Evolutionary conservation across 2,888 invertebrate genomes (phyloP).

Genomic region (Tetramorium bicarinatum): DNA sequence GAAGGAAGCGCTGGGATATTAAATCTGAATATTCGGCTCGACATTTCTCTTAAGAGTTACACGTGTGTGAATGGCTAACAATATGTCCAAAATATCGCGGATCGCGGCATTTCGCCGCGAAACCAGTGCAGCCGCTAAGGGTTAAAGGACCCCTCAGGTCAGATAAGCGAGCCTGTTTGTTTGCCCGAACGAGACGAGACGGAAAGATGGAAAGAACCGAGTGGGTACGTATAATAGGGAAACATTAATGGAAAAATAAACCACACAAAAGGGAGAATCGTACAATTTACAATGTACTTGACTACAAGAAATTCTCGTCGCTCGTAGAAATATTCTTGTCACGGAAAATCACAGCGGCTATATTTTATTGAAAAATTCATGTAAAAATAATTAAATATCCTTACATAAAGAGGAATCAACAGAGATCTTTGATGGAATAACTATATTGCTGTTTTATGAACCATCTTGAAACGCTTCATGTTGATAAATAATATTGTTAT

Average conservation of each 20-base stretch:
- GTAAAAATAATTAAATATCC: slow-evolving; percentile 9
- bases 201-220: slow-evolving; percentile 35
- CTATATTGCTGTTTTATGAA: not conserved
- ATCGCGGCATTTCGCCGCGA: not conserved
- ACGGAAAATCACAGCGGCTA: slow-evolving; percentile 9
- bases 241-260: slow-evolving; percentile 51
- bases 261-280: slow-evolving; percentile 25
- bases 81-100: not conserved
- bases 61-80: not conserved
- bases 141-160: slow-evolving; percentile 23
- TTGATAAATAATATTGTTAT: not conserved
- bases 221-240: slow-evolving; percentile 27
- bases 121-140: not conserved
- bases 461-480: not conserved
- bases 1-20: slow-evolving; percentile 27
- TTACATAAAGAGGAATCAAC: slow-evolving; percentile 3
- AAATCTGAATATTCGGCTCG: slow-evolving; percentile 32
- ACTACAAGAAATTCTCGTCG: slow-evolving; percentile 28
- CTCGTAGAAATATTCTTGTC: slow-evolving; percentile 23
- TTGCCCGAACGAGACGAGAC: not conserved
- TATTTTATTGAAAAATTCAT: not conserved
- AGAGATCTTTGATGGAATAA: not conserved
- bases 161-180: slow-evolving; percentile 15
- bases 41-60: slow-evolving; percentile 24
- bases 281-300: slow-evolving; percentile 38